These are phyloP conservation scores for Protobothrops mucrosquamatus DNA, from an alignment of 2,113 vertebrate species.

Conservation along the genomic window DNA sequence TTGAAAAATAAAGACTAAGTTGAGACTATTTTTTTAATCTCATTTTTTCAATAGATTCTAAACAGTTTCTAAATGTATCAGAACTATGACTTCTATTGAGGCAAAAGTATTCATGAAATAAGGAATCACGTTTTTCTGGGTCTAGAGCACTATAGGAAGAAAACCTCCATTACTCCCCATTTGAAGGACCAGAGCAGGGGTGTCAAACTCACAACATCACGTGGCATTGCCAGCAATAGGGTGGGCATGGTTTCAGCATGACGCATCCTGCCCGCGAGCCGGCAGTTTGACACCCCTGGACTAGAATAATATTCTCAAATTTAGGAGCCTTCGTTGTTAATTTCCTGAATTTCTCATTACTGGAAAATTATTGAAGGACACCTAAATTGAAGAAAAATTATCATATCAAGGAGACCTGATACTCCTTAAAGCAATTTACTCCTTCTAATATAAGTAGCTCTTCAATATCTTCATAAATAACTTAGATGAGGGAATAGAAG, in stretches of 20 bases:
- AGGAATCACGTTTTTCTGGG: not conserved
- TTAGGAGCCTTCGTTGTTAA: not conserved
- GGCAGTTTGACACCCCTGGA: not conserved
- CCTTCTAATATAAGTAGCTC: not conserved
- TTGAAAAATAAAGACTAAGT: not conserved
- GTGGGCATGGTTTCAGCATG: too few species aligned
- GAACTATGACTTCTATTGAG: not conserved
- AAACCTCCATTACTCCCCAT: not conserved
- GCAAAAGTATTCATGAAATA: not conserved
- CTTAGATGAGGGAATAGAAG: too few species aligned
- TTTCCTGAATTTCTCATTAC: not conserved
- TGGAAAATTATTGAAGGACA: not conserved
- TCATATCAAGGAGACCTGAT: not conserved
- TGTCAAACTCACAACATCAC: too few species aligned
- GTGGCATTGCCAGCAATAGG: too few species aligned
- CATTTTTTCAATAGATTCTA: not conserved
- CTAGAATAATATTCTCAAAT: not conserved
- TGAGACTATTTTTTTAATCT: not conserved
- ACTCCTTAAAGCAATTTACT: not conserved
- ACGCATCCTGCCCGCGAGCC: too few species aligned
- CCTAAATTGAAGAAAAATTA: not conserved
- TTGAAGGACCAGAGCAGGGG: not conserved
- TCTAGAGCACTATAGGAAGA: not conserved
- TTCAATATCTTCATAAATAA: not conserved
- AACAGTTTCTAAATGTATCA: not conserved